Conservation (phyloP, 1,140 invertebrate species). For the Thaumetopoea pityocampa region DNA sequence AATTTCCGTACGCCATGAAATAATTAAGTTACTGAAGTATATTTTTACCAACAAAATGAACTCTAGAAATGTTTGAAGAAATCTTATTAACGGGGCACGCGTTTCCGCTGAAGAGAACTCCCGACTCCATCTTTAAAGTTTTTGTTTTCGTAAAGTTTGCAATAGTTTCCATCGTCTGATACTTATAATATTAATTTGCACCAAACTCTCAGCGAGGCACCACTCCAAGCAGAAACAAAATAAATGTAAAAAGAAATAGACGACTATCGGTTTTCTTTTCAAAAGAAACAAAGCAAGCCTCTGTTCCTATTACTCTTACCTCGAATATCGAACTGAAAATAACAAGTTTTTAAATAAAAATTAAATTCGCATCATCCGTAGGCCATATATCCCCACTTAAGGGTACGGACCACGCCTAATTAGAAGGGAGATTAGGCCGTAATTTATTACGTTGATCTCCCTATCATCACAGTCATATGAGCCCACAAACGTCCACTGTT, state of each 20-base stretch:
- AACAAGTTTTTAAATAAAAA: too few relatives aligned
- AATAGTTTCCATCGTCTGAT: slow-evolving; percentile 17
- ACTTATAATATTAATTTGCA: slow-evolving; percentile 19
- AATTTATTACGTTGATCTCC: too few relatives aligned
- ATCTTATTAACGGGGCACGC: slow-evolving; percentile 16
- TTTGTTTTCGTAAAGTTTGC: slow-evolving; percentile 11
- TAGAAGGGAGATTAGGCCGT: too few relatives aligned
- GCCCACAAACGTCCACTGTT: too few relatives aligned
- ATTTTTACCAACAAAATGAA: slow-evolving; percentile 5
- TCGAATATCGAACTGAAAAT: too few relatives aligned
- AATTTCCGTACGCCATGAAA: too few relatives aligned
- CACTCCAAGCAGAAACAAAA: slow-evolving; percentile 35
- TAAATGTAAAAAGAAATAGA: slow-evolving; percentile 28
- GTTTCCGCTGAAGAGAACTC: slow-evolving; percentile 11
- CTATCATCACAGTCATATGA: too few relatives aligned
- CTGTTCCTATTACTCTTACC: slow-evolving; percentile 40
- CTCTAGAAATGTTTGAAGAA: slow-evolving; percentile 13
- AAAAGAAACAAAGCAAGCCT: slow-evolving; percentile 40
- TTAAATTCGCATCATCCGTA: too few relatives aligned
- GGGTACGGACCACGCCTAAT: too few relatives aligned
- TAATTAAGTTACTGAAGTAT: too few relatives aligned
- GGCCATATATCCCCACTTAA: too few relatives aligned
- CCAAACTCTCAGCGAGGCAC: slow-evolving; percentile 19
- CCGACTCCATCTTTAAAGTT: too few relatives aligned
- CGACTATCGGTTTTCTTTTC: slow-evolving; percentile 29